A percentile compares a stretch with the other conserved stretches of the same genome.
Evolutionary conservation across 2,888 invertebrate species (phyloP).

Genomic region (Ariolimax columbianus): DNA sequence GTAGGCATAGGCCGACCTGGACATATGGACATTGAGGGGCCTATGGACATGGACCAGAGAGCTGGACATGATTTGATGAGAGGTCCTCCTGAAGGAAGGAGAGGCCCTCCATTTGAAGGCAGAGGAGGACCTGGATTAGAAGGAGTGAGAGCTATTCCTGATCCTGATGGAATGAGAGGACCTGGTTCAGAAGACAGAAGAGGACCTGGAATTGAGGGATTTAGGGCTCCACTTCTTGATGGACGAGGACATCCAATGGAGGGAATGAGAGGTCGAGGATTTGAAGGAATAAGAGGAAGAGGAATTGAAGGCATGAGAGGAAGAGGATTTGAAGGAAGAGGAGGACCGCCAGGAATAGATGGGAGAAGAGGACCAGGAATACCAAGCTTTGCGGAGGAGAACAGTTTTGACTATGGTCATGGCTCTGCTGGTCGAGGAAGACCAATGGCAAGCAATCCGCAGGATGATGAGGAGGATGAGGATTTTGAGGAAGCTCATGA

Average conservation of each 20-base stretch:
- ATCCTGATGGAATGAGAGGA: slow-evolving; percentile 29
- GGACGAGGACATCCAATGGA: slow-evolving; percentile 34
- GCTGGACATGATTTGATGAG: slow-evolving; percentile 1
- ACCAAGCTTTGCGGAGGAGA: slow-evolving; percentile 18
- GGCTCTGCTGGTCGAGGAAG: slow-evolving; percentile 13
- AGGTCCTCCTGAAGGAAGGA: slow-evolving; percentile 3
- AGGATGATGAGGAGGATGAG: slow-evolving; percentile 1
- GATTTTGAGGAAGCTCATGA: slow-evolving; percentile 16
- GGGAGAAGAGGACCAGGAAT: slow-evolving; percentile 35
- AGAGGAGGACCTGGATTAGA: slow-evolving; percentile 32
- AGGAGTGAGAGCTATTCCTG: neutral
- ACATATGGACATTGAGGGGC: neutral
- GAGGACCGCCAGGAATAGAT: slow-evolving; percentile 24
- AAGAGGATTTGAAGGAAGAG: slow-evolving; percentile 16
- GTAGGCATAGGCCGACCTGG: slow-evolving; percentile 1
- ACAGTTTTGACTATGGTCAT: slow-evolving; percentile 42
- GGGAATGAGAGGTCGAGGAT: slow-evolving; percentile 43
- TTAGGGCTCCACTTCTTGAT: slow-evolving; percentile 35
- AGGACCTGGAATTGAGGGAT: slow-evolving; percentile 35
- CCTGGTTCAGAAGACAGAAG: slow-evolving; percentile 16
- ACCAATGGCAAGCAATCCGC: neutral
- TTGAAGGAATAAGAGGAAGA: slow-evolving; percentile 39
- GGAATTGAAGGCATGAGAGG: slow-evolving; percentile 38
- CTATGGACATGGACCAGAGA: slow-evolving; percentile 50
- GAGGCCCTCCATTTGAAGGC: slow-evolving; percentile 25